Base-by-base conservation (phyloP, 2,113 vertebrate species). In the Leptocoma aspasia region DNA sequence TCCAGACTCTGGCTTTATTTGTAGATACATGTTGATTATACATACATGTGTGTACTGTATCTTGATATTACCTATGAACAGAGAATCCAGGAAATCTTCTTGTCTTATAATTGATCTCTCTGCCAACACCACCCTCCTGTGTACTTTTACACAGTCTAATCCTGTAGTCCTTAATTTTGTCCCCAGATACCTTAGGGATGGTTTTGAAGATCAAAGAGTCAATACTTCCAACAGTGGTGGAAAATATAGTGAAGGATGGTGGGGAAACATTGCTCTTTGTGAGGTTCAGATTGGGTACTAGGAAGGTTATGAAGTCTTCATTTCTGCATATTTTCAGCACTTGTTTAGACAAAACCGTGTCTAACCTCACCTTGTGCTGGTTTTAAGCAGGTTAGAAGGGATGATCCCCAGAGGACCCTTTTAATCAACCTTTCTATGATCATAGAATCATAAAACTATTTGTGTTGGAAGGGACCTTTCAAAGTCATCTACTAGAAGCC, bases 41-140 rank as follows among this genome's bases (percentile, higher is more conserved):
- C 15, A 13, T 56, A 31, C 2, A 10, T 5, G 2, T 1, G 3
- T 14, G 1, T 23, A 13, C 28, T 49, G 3, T 20, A 27, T 54
- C 13, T 50, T 87, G 27, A 22, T 3, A 35, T 16, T 60, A 26
- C 3, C 7, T 56, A 23, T 3, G 9, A 15, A 17, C 7, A 41
- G 5, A 2, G 8, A 88, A 41, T 14, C 8, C 20, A 41, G 24
- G 5, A 80, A 56, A 10, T 3, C 1, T 21, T 41, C 3, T 30
- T 57, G 30, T 39, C 22, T 37, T 28, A 6, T 2, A 35, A 19
- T 19, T 56, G 1, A 23, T 81, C 13, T 54, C 9, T 42, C 20
- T 81, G 15, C 14, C 41, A 73, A 6, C 6, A 3, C 2, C 6
- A 57, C 22, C 6, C 13, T 77, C 7, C 12, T 19, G 3, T 20